Evolutionary conservation across 1,140 invertebrate genomes (phyloP).

Genomic region (Trichogramma pretiosum): DNA sequence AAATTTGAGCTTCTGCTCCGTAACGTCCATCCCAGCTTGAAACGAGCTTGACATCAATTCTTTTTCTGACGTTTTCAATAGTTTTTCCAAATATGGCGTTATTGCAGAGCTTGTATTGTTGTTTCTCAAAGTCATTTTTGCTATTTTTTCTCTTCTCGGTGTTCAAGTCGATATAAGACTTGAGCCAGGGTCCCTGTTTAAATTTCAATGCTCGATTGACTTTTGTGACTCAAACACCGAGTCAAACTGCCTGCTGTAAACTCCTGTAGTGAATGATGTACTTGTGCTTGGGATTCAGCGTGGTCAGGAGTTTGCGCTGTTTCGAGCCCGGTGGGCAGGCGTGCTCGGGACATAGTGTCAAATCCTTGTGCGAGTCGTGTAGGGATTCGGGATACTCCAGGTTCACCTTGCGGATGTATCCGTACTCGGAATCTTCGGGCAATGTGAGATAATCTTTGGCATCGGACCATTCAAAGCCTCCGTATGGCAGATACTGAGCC

Average conservation of each 20-base stretch:
- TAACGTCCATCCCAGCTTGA: constrained; percentile 21
- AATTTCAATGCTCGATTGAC: constrained; percentile 47
- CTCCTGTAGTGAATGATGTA: too few species aligned
- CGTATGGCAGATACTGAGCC: too few species aligned
- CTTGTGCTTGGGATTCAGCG: constrained; percentile 34
- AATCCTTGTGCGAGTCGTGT: too few species aligned
- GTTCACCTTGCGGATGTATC: constrained; percentile 48
- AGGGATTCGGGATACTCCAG: too few species aligned
- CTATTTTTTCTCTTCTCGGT: too few species aligned
- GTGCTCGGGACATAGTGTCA: constrained; percentile 39
- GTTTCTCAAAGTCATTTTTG: too few species aligned
- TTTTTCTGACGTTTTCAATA: too few species aligned
- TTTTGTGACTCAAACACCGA: constrained; percentile 41
- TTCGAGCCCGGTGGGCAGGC: constrained; percentile 25
- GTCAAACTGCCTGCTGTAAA: constrained; percentile 39
- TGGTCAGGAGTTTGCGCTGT: too few species aligned
- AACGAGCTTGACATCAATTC: constrained; percentile 40
- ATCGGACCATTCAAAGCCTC: too few species aligned
- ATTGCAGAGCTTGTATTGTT: too few species aligned
- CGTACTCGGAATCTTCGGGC: constrained; percentile 32
- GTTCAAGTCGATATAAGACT: constrained; percentile 41
- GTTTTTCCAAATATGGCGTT: too few species aligned
- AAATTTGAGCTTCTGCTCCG: neutral
- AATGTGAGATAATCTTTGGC: constrained; percentile 14
- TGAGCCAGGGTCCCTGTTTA: constrained; percentile 43